These are phyloP conservation scores for Amiota communis DNA, from an alignment of 2,888 invertebrate genomes.

Conservation along the genomic window DNA sequence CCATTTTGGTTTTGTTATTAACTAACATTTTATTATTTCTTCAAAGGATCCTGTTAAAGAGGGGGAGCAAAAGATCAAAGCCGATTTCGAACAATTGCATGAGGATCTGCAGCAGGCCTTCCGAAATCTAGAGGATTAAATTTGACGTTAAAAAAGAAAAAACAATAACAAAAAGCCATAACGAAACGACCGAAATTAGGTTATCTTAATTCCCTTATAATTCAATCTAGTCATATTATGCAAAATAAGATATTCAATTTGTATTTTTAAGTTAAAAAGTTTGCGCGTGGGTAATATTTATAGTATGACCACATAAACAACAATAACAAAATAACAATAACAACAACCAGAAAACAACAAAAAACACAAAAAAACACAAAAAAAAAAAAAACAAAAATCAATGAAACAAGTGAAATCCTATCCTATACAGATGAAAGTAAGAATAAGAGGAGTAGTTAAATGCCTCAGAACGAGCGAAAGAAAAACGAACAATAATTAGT, in stretches of 20 bases:
- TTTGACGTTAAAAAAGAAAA: conserved; percentile 21
- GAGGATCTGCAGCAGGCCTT: conserved; percentile 98
- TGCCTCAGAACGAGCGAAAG: conserved; percentile 31
- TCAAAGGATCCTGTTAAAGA: conserved; percentile 95
- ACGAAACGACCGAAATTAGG: conserved; percentile 55
- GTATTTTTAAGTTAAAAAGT: conserved; percentile 60
- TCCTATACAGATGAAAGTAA: not conserved
- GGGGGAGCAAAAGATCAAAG: conserved; percentile 96
- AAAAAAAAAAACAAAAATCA: conserved; percentile 21
- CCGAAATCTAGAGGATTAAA: conserved; percentile 96
- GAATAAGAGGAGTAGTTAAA: conserved; percentile 16
- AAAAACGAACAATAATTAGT: conserved; percentile 64
- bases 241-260: conserved; percentile 62
- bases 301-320: not conserved
- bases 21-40: conserved; percentile 10
- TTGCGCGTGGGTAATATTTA: conserved; percentile 41
- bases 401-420: conserved; percentile 30
- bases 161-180: conserved; percentile 40
- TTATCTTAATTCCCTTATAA: conserved; percentile 60
- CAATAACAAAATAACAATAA: not conserved
- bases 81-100: conserved; percentile 94
- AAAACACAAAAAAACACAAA: conserved; percentile 25
- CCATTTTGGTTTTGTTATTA: conserved; percentile 11
- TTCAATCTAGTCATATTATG: conserved; percentile 47
- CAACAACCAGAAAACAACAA: not conserved